Conservation (phyloP, 1,140 invertebrate genomes). For the Anthonomus grandis region DNA sequence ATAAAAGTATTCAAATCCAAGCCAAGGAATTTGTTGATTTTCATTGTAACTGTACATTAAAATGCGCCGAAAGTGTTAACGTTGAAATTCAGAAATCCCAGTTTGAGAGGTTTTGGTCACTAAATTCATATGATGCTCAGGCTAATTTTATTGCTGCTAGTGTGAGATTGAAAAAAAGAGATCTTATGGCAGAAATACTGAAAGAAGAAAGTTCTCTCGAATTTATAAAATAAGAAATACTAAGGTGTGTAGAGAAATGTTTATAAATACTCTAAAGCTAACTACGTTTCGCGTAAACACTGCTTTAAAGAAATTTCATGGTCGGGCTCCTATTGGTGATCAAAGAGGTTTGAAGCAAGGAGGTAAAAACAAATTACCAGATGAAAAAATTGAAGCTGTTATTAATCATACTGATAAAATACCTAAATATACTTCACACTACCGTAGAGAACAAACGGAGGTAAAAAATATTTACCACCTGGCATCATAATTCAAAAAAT, state of each 20-base stretch:
- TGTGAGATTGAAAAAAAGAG: too few species aligned
- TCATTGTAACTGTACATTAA: too few species aligned
- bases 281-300: background rate
- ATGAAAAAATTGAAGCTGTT: background rate
- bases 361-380: background rate
- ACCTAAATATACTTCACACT: constrained; percentile 17
- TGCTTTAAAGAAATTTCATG: background rate
- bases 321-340: background rate
- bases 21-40: too few species aligned
- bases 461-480: constrained; percentile 10
- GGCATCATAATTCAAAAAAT: constrained; percentile 13
- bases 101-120: too few species aligned
- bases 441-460: constrained; percentile 7
- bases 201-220: too few species aligned
- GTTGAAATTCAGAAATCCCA: too few species aligned
- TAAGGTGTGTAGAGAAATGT: too few species aligned
- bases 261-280: background rate
- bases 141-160: constrained; percentile 3
- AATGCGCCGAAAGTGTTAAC: too few species aligned
- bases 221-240: too few species aligned
- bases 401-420: background rate
- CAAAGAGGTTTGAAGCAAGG: constrained; percentile 5
- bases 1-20: too few species aligned
- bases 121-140: too few species aligned
- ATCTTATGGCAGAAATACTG: too few species aligned